phyloP scores from a whole-genome alignment of 1,140 invertebrate genomes.

The Zaprionus taronus region DNA sequence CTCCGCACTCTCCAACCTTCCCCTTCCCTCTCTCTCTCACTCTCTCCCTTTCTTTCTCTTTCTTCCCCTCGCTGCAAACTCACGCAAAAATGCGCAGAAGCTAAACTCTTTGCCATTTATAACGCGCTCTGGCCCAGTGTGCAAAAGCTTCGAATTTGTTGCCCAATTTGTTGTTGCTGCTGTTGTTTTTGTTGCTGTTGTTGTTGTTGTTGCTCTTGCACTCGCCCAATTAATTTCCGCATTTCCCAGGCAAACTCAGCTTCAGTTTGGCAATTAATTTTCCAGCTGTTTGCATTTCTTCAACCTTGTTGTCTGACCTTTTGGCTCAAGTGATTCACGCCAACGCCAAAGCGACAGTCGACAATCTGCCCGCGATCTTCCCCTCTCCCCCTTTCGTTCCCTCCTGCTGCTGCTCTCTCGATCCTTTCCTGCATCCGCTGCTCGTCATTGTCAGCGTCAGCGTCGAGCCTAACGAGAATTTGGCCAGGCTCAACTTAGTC shows the following conservation, averaged over 20 bases:
- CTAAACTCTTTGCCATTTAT: constrained; percentile 74
- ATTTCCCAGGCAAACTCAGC: constrained; percentile 65
- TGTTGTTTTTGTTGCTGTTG: constrained; percentile 42
- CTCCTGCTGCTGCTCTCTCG: background rate
- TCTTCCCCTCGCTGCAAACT: constrained; percentile 26
- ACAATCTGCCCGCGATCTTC: background rate
- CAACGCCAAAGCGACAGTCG: constrained; percentile 57
- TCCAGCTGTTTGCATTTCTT: constrained; percentile 72
- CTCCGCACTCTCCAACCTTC: constrained; percentile 45
- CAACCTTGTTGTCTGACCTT: constrained; percentile 80
- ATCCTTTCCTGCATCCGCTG: constrained; percentile 9
- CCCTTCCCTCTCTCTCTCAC: constrained; percentile 6
- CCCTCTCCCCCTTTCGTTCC: background rate
- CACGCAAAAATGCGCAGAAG: constrained; percentile 82
- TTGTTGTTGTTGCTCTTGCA: constrained; percentile 36
- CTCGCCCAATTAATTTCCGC: constrained; percentile 81
- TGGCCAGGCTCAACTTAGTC: constrained; percentile 63
- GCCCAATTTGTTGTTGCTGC: constrained; percentile 67
- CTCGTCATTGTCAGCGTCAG: constrained; percentile 55
- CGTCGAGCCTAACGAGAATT: constrained; percentile 68
- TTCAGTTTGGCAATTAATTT: constrained; percentile 77
- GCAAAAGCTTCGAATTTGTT: constrained; percentile 65
- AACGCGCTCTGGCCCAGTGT: constrained; percentile 50
- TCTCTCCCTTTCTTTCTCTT: background rate
- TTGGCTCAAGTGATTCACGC: constrained; percentile 80